Conservation (phyloP, 2,888 invertebrate genomes). For the Oxystoma pomonae region DNA sequence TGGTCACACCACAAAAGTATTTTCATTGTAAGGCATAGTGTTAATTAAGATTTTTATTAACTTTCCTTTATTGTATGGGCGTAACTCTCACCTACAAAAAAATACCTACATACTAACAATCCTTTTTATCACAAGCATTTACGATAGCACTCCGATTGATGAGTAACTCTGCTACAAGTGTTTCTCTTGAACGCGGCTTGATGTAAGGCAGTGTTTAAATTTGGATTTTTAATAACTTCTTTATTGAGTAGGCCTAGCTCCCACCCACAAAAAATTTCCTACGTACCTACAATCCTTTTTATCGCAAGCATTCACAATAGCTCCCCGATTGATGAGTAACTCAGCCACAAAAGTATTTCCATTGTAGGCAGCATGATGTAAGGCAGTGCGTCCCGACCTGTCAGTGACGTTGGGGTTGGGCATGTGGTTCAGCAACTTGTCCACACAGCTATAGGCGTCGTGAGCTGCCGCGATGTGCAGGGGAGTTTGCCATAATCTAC, state of each 20-base stretch:
- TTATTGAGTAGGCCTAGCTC: too few relatives aligned
- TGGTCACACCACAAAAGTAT: too few relatives aligned
- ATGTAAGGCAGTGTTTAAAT: conserved; percentile 61
- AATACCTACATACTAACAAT: conserved; percentile 44
- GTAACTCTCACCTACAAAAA: too few relatives aligned
- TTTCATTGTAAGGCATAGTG: too few relatives aligned
- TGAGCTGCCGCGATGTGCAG: conserved; percentile 59
- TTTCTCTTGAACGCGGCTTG: conserved; percentile 62
- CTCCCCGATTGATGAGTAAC: conserved; percentile 52
- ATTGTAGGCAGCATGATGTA: conserved; percentile 61
- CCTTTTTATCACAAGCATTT: conserved; percentile 61
- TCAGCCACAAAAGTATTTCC: conserved; percentile 57
- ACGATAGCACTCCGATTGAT: conserved; percentile 54
- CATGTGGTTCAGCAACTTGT: conserved; percentile 36
- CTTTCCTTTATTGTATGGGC: too few relatives aligned
- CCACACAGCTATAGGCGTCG: conserved; percentile 56
- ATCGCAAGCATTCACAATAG: conserved; percentile 59
- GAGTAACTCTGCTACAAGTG: conserved; percentile 54
- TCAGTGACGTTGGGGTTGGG: conserved; percentile 43
- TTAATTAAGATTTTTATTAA: too few relatives aligned
- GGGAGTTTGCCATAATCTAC: conserved; percentile 59
- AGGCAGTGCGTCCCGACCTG: conserved; percentile 56
- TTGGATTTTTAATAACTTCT: too few relatives aligned
- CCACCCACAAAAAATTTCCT: neutral
- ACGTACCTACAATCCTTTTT: conserved; percentile 51